Conservation (phyloP, 2,113 vertebrate genomes). For the Toxostoma redivivum region DNA sequence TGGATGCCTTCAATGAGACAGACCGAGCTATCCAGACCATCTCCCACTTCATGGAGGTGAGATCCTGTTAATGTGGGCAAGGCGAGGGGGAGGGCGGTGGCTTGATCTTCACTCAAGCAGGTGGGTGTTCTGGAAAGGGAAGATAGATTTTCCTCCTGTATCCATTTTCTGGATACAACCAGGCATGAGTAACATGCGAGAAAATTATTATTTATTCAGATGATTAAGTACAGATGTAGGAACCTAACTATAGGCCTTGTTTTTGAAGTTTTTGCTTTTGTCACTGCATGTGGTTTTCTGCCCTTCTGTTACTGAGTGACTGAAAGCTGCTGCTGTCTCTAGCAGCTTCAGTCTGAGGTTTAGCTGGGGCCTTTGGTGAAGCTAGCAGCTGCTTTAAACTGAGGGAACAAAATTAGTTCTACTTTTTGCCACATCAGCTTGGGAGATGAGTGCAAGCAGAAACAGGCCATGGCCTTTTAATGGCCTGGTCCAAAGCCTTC, state of each 20-base stretch:
- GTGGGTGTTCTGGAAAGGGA: background rate
- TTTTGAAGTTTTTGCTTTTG: background rate
- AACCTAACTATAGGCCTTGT: background rate
- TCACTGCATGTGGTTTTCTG: background rate
- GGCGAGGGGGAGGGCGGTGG: background rate
- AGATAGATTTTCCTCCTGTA: background rate
- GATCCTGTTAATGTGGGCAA: background rate
- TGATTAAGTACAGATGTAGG: background rate
- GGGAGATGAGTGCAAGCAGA: background rate
- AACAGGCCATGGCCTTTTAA: background rate
- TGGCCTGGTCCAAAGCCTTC: background rate
- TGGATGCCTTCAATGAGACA: slow-evolving; percentile 91
- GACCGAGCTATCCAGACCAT: slow-evolving; percentile 87
- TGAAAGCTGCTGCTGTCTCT: background rate
- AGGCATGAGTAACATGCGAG: background rate
- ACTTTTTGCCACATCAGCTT: background rate
- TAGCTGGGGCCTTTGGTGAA: background rate
- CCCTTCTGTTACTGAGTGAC: background rate
- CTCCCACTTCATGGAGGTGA: slow-evolving; percentile 95
- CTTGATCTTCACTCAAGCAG: rapidly evolving
- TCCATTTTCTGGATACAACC: background rate
- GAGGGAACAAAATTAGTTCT: background rate
- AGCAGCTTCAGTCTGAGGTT: background rate
- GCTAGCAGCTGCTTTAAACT: background rate
- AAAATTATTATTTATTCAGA: background rate